phyloP scores from a whole-genome alignment of 2,113 vertebrate species.

The Speoplatyrhinus poulsoni region DNA sequence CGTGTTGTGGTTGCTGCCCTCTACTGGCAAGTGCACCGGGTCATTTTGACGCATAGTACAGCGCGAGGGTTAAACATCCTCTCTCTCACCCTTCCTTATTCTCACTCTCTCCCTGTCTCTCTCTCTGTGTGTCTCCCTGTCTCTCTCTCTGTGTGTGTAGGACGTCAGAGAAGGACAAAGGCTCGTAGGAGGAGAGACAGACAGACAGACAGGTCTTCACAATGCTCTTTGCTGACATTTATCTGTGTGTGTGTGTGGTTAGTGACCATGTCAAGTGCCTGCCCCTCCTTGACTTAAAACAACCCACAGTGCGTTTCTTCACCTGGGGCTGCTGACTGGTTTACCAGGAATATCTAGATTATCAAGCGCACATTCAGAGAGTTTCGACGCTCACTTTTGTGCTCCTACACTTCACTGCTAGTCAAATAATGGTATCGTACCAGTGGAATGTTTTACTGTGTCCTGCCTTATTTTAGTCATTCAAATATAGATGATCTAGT shows the following conservation, averaged over 20 bases:
- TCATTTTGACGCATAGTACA: too few relatives aligned
- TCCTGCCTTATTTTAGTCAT: too few relatives aligned
- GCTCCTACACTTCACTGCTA: too few relatives aligned
- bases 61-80: too few relatives aligned
- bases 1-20: too few relatives aligned
- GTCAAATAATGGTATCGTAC: too few relatives aligned
- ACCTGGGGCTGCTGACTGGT: neutral
- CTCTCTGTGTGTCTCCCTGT: neutral
- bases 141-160: neutral
- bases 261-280: neutral
- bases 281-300: neutral
- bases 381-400: too few relatives aligned
- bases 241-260: neutral
- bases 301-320: neutral
- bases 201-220: neutral
- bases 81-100: neutral
- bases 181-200: neutral
- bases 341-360: neutral
- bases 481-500: too few relatives aligned
- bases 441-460: too few relatives aligned
- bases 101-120: neutral
- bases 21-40: too few relatives aligned
- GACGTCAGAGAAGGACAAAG: neutral
- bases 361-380: too few relatives aligned
- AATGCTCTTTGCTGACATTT: too few relatives aligned